phyloP scores from a whole-genome alignment of 2,797 vertebrate species.

The Labroides dimidiatus region DNA sequence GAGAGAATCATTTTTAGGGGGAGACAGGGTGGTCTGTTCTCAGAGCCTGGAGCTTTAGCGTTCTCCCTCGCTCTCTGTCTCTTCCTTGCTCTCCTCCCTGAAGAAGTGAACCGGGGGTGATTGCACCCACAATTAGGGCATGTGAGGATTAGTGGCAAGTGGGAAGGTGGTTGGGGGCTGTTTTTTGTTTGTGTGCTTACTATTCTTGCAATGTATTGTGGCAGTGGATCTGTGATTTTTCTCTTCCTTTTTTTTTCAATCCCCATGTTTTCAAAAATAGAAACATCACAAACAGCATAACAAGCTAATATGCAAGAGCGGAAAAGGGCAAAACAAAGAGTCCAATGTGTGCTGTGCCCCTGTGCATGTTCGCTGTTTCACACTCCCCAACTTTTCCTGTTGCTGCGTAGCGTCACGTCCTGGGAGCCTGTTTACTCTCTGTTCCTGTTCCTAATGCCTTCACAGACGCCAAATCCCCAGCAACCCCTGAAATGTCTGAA shows the following conservation, averaged over 20 bases:
- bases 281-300: conserved; percentile 71
- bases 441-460: conserved; percentile 61
- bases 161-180: conserved; percentile 76
- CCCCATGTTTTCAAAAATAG: conserved; percentile 67
- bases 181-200: conserved; percentile 70
- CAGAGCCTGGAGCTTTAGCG: conserved; percentile 38
- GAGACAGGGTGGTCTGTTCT: conserved; percentile 70
- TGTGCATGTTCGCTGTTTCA: conserved; percentile 38
- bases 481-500: conserved; percentile 50
- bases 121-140: conserved; percentile 80
- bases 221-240: conserved; percentile 37
- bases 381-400: conserved; percentile 39
- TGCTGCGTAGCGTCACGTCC: conserved; percentile 37
- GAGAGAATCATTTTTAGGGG: conserved; percentile 59
- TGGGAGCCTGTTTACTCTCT: conserved; percentile 58
- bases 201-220: conserved; percentile 59
- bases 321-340: conserved; percentile 54
- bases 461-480: conserved; percentile 56
- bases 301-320: conserved; percentile 53
- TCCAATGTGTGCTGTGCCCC: conserved; percentile 21
- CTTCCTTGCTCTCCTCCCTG: conserved; percentile 12
- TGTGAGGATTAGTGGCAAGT: conserved; percentile 79
- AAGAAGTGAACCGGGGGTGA: conserved; percentile 74
- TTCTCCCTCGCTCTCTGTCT: conserved; percentile 16
- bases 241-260: conserved; percentile 9